These are phyloP conservation scores for Nothocercus nigrocapillus DNA, from an alignment of 2,113 vertebrate genomes.

Conservation along the genomic window DNA sequence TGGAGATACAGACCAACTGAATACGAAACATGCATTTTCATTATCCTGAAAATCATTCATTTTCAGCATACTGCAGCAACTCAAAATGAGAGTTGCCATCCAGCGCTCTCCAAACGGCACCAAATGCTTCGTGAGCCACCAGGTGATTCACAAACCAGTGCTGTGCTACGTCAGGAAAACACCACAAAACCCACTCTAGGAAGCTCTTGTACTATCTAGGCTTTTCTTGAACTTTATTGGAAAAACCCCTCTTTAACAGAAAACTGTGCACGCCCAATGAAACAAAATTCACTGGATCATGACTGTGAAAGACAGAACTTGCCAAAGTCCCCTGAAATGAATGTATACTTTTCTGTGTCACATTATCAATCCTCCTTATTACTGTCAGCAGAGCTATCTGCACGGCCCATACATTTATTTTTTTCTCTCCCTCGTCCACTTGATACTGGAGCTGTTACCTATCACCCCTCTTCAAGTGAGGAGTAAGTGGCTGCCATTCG, in stretches of 20 bases:
- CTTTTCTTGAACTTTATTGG: constrained; percentile 4
- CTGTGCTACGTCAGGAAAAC: neutral
- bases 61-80: neutral
- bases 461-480: constrained; percentile 13
- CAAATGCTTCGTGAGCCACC: neutral
- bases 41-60: no score
- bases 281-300: neutral
- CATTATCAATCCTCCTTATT: constrained; percentile 39
- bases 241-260: neutral
- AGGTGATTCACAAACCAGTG: neutral
- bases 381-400: constrained; percentile 62
- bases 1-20: neutral
- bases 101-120: neutral
- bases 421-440: constrained; percentile 39
- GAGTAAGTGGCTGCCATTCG: constrained; percentile 17
- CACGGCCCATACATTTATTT: constrained; percentile 22
- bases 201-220: neutral
- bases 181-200: neutral
- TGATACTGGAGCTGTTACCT: constrained; percentile 43
- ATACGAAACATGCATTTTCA: neutral
- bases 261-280: neutral
- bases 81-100: neutral
- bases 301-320: neutral
- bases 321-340: neutral
- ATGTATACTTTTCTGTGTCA: constrained; percentile 44